A percentile compares a stretch with the other conserved stretches of the same genome.
Conservation (phyloP, 1,140 invertebrate species). For the Microplitis demolitor region DNA sequence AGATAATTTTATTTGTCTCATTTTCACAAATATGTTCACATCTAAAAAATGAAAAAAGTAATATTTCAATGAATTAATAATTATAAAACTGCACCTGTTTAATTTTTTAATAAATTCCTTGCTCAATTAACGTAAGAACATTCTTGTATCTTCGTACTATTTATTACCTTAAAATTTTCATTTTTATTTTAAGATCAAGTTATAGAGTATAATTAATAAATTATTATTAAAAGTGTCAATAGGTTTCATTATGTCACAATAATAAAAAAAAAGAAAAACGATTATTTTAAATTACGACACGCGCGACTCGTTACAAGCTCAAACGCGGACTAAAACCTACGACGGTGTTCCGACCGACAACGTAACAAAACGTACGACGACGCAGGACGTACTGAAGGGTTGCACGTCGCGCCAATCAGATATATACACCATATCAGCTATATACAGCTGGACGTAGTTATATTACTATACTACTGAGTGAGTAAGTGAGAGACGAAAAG, state of each 20-base stretch:
- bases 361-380: conserved; percentile 6
- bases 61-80: background rate
- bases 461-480: background rate
- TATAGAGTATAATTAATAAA: too few relatives aligned
- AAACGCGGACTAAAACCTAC: conserved; percentile 7
- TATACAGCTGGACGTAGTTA: background rate
- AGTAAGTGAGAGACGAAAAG: background rate
- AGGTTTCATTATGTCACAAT: too few relatives aligned
- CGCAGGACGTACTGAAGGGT: conserved; percentile 21
- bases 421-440: background rate
- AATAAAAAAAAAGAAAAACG: background rate
- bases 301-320: conserved; percentile 12
- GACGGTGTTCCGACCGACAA: background rate
- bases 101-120: background rate
- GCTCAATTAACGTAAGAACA: background rate
- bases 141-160: background rate
- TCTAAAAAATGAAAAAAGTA: background rate
- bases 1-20: too few relatives aligned
- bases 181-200: background rate
- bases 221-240: too few relatives aligned
- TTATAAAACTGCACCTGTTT: background rate
- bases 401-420: background rate
- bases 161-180: background rate
- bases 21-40: too few relatives aligned
- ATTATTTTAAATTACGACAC: background rate